phyloP scores from a whole-genome alignment of 2,797 vertebrate species.

The Coluber constrictor region DNA sequence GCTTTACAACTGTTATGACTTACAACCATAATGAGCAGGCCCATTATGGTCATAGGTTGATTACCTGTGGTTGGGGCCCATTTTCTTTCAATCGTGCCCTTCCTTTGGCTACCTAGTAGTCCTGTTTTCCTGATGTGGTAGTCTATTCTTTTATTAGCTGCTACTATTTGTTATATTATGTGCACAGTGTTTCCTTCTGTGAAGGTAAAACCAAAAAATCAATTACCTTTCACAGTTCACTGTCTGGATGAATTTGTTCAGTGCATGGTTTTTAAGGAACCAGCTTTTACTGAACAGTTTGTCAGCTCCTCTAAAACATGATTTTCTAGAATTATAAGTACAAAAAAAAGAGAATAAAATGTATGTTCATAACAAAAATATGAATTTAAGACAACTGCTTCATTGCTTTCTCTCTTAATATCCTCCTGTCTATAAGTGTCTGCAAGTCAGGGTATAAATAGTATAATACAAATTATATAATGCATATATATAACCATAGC shows the following conservation, averaged over 20 bases:
- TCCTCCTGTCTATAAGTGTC: neutral
- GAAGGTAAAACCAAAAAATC: neutral
- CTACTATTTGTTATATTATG: neutral
- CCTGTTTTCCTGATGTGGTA: neutral
- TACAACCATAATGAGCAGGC: neutral
- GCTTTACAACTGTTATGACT: neutral
- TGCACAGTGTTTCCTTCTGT: neutral
- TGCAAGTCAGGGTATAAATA: neutral
- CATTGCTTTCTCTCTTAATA: neutral
- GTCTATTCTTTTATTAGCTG: neutral
- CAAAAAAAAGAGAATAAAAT: neutral
- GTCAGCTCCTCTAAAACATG: neutral
- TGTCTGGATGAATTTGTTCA: neutral
- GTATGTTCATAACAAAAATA: neutral
- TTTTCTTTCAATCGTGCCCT: neutral
- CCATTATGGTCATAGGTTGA: neutral
- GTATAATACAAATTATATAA: neutral
- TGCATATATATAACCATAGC: neutral
- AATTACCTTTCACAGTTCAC: neutral
- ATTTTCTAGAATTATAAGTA: neutral
- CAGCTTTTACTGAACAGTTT: neutral
- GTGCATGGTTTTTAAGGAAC: neutral
- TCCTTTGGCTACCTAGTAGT: neutral
- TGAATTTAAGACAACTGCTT: neutral
- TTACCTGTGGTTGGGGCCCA: neutral